Percentiles rank a stretch among this genome's conserved stretches.
Evolutionary conservation across 2,113 vertebrate species (phyloP).

Genomic region (Serilophus lunatus): DNA sequence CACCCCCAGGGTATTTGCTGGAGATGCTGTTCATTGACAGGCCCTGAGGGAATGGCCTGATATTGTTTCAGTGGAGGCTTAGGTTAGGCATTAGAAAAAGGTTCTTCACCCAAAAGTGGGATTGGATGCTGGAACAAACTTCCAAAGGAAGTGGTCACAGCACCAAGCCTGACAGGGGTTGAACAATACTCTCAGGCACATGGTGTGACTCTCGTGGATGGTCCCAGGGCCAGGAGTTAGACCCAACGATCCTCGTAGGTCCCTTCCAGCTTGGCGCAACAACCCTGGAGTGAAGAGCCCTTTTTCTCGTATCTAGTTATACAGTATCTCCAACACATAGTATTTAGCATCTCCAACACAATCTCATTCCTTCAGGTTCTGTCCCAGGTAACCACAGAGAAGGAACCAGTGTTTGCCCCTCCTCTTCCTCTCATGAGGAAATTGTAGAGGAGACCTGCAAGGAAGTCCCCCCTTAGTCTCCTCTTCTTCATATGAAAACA

Average conservation of each 20-base stretch:
- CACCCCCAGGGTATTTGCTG: neutral
- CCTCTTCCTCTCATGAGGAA: neutral
- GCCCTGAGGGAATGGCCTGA: neutral
- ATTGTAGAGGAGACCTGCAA: neutral
- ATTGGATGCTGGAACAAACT: neutral
- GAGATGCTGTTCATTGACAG: neutral
- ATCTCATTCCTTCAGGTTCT: neutral
- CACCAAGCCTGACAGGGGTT: neutral
- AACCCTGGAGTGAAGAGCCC: no score
- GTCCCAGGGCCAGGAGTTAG: neutral
- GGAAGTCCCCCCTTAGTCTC: neutral
- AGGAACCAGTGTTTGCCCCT: neutral
- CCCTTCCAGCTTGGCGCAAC: neutral
- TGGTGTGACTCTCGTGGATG: neutral
- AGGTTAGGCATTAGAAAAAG: neutral
- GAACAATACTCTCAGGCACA: neutral
- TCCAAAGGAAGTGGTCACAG: neutral
- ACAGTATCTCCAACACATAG: no score
- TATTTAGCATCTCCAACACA: no score
- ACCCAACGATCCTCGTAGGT: neutral
- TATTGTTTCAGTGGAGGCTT: neutral
- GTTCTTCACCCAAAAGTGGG: neutral
- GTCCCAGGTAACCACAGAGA: neutral
- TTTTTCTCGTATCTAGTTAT: no score
- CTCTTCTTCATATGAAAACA: neutral